Percentiles rank a stretch among this genome's conserved stretches.
Conservation (phyloP, 1,140 invertebrate genomes). For the Drosophila punjabiensis region DNA sequence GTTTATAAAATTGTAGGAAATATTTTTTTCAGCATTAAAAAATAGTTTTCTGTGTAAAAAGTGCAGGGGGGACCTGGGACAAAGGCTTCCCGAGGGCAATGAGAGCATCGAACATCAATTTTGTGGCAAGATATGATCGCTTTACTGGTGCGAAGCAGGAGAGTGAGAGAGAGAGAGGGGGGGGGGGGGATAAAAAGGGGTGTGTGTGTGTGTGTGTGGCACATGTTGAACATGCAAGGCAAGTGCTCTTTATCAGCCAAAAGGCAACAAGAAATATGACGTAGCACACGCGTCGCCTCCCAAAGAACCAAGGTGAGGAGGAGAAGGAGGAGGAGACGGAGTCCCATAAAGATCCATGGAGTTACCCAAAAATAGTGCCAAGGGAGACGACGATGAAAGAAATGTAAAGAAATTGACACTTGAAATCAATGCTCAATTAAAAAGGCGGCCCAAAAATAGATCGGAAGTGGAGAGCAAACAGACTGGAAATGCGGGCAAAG, state of each 20-base stretch:
- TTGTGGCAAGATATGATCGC: constrained; percentile 38
- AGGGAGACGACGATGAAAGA: constrained; percentile 11
- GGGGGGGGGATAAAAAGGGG: background rate
- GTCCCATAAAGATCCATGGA: background rate
- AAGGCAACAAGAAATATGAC: constrained; percentile 57
- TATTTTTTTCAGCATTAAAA: background rate
- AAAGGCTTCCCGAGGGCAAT: constrained; percentile 19
- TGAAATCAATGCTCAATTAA: constrained; percentile 61
- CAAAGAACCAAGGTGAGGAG: background rate
- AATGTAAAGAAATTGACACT: constrained; percentile 48
- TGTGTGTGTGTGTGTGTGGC: constrained; percentile 12
- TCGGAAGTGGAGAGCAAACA: constrained; percentile 9
- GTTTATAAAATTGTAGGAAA: background rate
- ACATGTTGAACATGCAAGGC: constrained; percentile 36
- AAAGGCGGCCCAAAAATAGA: constrained; percentile 21
- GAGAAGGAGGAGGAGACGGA: background rate
- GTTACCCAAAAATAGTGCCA: constrained; percentile 12
- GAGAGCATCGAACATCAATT: constrained; percentile 49
- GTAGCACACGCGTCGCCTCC: constrained; percentile 46
- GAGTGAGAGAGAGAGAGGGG: too few species aligned
- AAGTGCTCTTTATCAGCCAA: constrained; percentile 56
- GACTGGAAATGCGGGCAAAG: background rate
- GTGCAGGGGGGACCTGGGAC: background rate
- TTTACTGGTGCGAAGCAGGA: background rate
- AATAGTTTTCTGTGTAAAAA: background rate